phyloP scores from a whole-genome alignment of 2,797 vertebrate species.

The Linurgus olivaceus region DNA sequence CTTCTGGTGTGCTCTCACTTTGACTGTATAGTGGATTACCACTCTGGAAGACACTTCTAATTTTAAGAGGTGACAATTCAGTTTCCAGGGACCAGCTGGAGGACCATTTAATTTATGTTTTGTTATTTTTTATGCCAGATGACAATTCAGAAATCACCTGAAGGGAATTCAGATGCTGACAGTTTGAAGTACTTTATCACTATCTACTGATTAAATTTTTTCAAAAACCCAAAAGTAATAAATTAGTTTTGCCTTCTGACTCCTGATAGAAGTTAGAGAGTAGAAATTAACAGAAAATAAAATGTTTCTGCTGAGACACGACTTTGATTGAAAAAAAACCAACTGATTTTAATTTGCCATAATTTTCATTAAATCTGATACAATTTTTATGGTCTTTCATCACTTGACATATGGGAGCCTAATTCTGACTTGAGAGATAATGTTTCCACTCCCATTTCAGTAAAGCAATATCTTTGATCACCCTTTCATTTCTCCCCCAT shows the following conservation, averaged over 20 bases:
- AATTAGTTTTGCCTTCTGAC: background rate
- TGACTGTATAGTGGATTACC: background rate
- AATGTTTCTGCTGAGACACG: background rate
- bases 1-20: background rate
- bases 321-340: background rate
- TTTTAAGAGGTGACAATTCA: background rate
- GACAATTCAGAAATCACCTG: background rate
- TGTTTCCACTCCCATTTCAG: slow-evolving; percentile 37
- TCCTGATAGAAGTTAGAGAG: background rate
- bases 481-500: background rate
- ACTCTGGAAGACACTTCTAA: background rate
- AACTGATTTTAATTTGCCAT: background rate
- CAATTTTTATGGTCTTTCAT: slow-evolving; percentile 21
- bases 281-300: background rate
- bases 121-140: background rate
- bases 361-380: slow-evolving; percentile 16
- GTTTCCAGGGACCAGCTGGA: background rate
- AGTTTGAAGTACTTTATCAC: background rate
- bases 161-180: background rate
- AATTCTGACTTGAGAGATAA: slow-evolving; percentile 49
- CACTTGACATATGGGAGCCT: slow-evolving; percentile 10
- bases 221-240: background rate
- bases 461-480: slow-evolving; percentile 38
- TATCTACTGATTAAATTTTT: background rate
- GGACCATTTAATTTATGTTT: background rate